A percentile compares a stretch with the other conserved stretches of the same genome.
Evolutionary conservation across 1,140 invertebrate genomes (phyloP).

Genomic region (Archivesica marissinica): DNA sequence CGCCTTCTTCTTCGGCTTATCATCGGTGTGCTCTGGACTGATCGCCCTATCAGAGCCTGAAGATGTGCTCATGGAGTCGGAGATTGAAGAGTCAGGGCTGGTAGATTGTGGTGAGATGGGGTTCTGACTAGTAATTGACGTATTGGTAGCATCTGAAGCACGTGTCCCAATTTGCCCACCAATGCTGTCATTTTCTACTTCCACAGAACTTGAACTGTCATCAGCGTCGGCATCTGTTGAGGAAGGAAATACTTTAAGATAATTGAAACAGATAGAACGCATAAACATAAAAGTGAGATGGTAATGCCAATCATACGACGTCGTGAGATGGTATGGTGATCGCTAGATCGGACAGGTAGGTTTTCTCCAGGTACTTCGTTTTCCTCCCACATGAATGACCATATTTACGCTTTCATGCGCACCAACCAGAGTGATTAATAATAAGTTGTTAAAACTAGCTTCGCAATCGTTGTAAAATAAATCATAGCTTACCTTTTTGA

Average conservation of each 20-base stretch:
- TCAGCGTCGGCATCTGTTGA: no score
- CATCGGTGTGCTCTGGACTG: background rate
- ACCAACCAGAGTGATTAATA: background rate
- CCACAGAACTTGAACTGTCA: no score
- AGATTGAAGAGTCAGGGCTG: slow-evolving; percentile 35
- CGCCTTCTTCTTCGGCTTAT: slow-evolving; percentile 65
- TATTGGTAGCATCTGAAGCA: background rate
- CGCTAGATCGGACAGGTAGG: no score
- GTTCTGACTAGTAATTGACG: background rate
- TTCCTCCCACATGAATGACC: background rate
- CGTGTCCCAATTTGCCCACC: background rate
- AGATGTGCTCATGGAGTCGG: slow-evolving; percentile 29
- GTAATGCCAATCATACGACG: no score
- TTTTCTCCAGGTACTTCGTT: background rate
- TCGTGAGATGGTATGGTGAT: no score
- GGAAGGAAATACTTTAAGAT: no score
- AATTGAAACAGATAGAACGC: no score
- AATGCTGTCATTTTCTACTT: no score
- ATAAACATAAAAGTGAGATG: no score
- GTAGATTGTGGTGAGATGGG: slow-evolving; percentile 15
- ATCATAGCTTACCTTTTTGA: background rate
- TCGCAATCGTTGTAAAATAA: background rate
- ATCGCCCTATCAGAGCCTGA: background rate
- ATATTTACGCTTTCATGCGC: background rate
- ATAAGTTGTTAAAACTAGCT: background rate